phyloP scores from a whole-genome alignment of 2,888 invertebrate species.

The Leptinotarsa tumamoca region DNA sequence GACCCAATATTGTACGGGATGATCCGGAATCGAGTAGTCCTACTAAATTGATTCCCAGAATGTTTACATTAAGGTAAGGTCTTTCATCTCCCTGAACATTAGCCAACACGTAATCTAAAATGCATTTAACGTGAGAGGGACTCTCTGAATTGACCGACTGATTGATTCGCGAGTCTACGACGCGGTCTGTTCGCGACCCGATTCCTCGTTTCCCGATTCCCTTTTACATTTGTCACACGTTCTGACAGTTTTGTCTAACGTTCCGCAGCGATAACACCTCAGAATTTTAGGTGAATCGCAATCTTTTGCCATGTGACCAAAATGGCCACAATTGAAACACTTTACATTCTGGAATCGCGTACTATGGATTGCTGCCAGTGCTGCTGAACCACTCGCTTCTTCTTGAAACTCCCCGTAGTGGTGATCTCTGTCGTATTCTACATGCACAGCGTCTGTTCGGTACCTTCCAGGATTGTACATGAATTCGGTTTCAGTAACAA shows the following conservation, averaged over 20 bases:
- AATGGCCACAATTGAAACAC: background rate
- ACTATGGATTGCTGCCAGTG: background rate
- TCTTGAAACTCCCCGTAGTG: background rate
- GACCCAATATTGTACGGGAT: background rate
- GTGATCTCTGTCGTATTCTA: background rate
- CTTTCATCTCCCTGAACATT: too few relatives aligned
- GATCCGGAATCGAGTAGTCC: background rate
- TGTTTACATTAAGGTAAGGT: too few relatives aligned
- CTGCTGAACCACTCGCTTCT: background rate
- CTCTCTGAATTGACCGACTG: background rate
- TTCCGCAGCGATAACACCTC: background rate
- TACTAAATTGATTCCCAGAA: background rate
- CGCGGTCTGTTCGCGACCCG: background rate
- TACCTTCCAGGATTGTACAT: conserved; percentile 7
- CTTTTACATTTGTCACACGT: background rate
- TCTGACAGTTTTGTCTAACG: background rate
- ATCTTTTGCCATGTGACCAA: background rate
- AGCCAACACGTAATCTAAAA: too few relatives aligned
- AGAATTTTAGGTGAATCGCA: background rate
- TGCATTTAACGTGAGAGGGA: too few relatives aligned
- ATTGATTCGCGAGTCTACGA: background rate
- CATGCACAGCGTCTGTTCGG: background rate
- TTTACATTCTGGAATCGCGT: background rate
- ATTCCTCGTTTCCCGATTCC: background rate
- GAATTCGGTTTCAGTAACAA: background rate